A percentile compares a stretch with the other conserved stretches of the same genome.
phyloP scores from a whole-genome alignment of 2,797 vertebrate genomes.

The Galaxias olidus region DNA sequence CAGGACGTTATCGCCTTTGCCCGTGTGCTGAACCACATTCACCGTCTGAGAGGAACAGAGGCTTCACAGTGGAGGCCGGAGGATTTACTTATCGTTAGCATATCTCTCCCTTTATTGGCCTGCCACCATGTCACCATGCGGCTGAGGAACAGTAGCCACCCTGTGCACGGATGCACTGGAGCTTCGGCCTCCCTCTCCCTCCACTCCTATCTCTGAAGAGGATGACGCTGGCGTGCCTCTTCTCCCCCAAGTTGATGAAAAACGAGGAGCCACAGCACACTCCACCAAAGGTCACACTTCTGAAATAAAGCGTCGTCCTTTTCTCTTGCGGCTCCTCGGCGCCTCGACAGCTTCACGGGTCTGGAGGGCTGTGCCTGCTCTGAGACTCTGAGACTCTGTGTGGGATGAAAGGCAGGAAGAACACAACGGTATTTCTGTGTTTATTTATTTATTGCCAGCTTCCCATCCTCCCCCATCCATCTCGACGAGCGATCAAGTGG shows the following conservation, averaged over 20 bases:
- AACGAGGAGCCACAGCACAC: constrained; percentile 51
- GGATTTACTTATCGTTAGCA: not conserved
- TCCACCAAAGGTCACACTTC: constrained; percentile 61
- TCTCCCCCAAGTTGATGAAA: constrained; percentile 46
- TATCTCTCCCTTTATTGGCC: not conserved
- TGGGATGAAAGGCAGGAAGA: constrained; percentile 72
- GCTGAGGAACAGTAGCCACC: not conserved
- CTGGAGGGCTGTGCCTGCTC: constrained; percentile 43
- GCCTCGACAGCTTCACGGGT: constrained; percentile 53
- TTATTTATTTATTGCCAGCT: constrained; percentile 70
- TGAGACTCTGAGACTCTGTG: constrained; percentile 55
- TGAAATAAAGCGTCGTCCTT: constrained; percentile 49
- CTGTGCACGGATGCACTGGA: no score
- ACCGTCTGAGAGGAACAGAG: not conserved
- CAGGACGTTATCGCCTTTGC: not conserved
- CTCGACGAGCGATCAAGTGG: constrained; percentile 66
- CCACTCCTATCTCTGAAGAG: constrained; percentile 1
- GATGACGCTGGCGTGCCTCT: constrained; percentile 28
- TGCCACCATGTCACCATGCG: no score
- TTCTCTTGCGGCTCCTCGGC: constrained; percentile 47
- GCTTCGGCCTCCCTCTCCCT: not conserved
- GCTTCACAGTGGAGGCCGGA: not conserved
- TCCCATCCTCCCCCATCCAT: constrained; percentile 40
- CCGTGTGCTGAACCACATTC: not conserved
- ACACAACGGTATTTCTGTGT: constrained; percentile 58